These are phyloP conservation scores for Phalacrocorax carbo DNA, from an alignment of 2,113 vertebrate genomes.

Conservation along the genomic window DNA sequence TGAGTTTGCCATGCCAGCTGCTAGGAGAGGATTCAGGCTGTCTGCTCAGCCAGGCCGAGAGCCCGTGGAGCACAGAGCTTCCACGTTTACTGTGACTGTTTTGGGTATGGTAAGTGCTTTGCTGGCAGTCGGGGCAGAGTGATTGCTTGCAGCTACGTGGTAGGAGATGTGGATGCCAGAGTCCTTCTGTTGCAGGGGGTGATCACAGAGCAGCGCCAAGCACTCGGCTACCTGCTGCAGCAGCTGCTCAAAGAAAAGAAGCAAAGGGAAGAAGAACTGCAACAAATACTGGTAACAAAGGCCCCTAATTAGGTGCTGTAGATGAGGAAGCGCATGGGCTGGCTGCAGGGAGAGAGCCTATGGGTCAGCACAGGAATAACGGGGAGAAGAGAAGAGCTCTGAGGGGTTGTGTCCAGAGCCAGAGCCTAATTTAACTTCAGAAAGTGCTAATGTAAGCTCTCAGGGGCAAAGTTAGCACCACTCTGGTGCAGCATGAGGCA, in stretches of 20 bases:
- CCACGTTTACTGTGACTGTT: background rate
- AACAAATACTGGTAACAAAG: conserved; percentile 82
- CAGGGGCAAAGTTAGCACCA: rapidly evolving
- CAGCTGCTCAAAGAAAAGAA: conserved; percentile 92
- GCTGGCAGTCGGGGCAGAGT: background rate
- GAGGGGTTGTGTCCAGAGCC: background rate
- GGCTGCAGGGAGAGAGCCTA: background rate
- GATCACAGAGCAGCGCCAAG: conserved; percentile 82
- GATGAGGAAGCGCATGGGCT: background rate
- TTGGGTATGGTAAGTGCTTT: background rate
- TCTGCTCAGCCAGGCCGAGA: background rate
- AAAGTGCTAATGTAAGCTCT: background rate
- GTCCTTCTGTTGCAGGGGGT: conserved; percentile 78
- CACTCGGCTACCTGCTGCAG: conserved; percentile 84
- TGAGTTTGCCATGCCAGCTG: background rate
- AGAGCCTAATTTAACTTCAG: background rate
- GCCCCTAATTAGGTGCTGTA: background rate
- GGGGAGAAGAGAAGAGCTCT: background rate
- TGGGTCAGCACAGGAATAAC: background rate
- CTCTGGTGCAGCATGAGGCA: background rate
- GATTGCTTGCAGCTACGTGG: background rate
- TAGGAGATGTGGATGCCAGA: background rate
- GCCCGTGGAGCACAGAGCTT: background rate
- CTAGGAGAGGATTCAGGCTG: background rate
- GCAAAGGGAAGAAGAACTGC: conserved; percentile 88